Conservation (phyloP, 2,888 invertebrate genomes). For the Acanthosoma haemorrhoidale region DNA sequence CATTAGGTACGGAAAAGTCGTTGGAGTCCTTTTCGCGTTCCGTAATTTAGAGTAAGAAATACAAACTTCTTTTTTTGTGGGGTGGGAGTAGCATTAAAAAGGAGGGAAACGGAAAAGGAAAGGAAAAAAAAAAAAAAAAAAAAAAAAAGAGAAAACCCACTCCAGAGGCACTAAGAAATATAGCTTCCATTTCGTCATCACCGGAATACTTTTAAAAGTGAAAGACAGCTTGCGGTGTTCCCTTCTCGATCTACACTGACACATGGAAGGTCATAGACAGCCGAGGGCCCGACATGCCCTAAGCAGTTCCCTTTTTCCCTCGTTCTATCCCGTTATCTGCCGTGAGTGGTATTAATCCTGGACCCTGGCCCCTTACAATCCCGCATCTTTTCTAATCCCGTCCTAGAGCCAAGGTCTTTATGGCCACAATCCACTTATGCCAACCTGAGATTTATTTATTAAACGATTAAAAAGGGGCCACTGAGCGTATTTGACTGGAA, state of each 20-base stretch:
- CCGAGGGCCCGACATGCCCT: no score
- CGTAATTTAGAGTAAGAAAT: not conserved
- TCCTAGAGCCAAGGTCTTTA: not conserved
- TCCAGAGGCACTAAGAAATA: slow-evolving; percentile 9
- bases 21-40: not conserved
- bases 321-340: not conserved
- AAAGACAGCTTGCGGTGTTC: not conserved
- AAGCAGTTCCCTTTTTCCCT: not conserved
- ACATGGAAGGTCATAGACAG: not conserved
- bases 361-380: not conserved
- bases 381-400: not conserved
- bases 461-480: no score
- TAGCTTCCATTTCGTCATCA: slow-evolving; percentile 12
- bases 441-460: not conserved
- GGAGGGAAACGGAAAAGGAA: not conserved
- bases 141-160: not conserved
- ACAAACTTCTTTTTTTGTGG: not conserved
- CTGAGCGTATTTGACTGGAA: no score
- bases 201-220: not conserved
- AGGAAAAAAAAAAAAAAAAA: not conserved
- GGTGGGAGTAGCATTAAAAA: not conserved
- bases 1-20: not conserved
- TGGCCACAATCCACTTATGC: not conserved
- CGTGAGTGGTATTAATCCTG: not conserved
- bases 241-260: not conserved